Evolutionary conservation across 2,113 vertebrate genomes (phyloP), one percentile per base, ranked within the genome.

Genomic region (Urocynchramus pylzowi): DNA sequence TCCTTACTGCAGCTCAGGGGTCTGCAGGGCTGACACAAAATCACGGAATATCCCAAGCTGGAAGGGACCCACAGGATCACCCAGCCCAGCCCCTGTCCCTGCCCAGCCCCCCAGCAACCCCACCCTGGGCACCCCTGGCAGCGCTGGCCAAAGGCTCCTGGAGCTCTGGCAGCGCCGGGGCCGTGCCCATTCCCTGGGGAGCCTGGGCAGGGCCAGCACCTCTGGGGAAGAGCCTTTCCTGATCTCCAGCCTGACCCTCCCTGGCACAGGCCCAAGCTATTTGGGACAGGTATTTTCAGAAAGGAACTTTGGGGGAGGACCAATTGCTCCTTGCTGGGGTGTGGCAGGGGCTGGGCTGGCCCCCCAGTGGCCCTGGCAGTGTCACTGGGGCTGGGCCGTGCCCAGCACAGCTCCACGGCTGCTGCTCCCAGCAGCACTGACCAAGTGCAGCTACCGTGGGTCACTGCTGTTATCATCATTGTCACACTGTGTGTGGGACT

Each of bases 281-380:
- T 17, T 24, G 57, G 50, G 64, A 23, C 35, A 39, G 57, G 5
- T 16, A 15, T 64, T 24, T 64, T 41, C 9, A 18, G 23, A 12
- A 15, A 6, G 47, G 27, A 44, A 10, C 10, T 67, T 2, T 18
- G 0, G 3, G n/a, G 28, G 9, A 54, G 33, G 27, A n/a, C 4
- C 15, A 31, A 4, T 4, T 64, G 18, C 50, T 59, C 30, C 44
- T 59, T 10, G 18, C 39, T 4, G 8, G 10, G 10, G 3, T 14
- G 3, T 2, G 44, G 28, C 50, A 20, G 50, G 35, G 47, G 16
- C 44, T 45, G 39, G 31, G 41, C 31, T 49, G 21, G n/a, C n/a
- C 20, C 11, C 47, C 47, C 47, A 8, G 47, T 49, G 49, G 24
- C 49, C 23, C 8, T 26, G 49, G 24, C 49, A 26, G 16, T 39